A percentile compares a stretch with the other conserved stretches of the same genome.
phyloP scores from a whole-genome alignment of 1,140 invertebrate genomes.

The Littorina saxatilis region DNA sequence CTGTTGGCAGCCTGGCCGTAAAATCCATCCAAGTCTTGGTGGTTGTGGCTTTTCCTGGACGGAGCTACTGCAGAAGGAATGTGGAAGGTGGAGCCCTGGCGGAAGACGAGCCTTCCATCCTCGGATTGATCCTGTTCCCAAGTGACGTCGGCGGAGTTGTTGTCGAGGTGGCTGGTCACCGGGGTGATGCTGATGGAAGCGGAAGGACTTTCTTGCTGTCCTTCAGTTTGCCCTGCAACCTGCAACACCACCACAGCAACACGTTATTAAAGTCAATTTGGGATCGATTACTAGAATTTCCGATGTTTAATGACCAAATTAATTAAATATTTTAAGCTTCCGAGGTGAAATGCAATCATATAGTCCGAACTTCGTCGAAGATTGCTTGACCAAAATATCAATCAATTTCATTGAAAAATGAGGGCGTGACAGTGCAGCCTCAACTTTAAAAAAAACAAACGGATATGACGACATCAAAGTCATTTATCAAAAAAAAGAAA shows the following conservation, averaged over 20 bases:
- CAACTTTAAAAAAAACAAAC: too few species aligned
- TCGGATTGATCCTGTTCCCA: slow-evolving; percentile 31
- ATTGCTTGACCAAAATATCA: too few species aligned
- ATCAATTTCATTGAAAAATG: too few species aligned
- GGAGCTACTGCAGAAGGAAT: too few species aligned
- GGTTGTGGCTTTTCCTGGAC: neutral
- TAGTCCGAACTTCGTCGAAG: too few species aligned
- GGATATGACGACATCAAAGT: too few species aligned
- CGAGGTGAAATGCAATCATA: too few species aligned
- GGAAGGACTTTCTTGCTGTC: neutral
- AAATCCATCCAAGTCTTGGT: too few species aligned
- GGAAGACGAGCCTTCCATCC: slow-evolving; percentile 26
- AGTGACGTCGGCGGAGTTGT: neutral
- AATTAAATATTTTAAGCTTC: too few species aligned
- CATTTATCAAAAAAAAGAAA: neutral
- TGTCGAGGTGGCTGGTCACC: neutral
- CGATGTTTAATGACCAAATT: neutral
- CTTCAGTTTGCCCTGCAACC: slow-evolving; percentile 20
- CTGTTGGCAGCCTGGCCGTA: neutral
- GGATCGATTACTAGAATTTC: neutral
- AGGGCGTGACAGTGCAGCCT: too few species aligned
- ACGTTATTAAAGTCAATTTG: neutral
- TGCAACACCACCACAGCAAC: neutral
- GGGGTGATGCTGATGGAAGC: slow-evolving; percentile 4
- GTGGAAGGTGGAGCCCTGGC: slow-evolving; percentile 19